Base-by-base conservation (phyloP, 2,888 invertebrate species). In the Melanostoma scalare region DNA sequence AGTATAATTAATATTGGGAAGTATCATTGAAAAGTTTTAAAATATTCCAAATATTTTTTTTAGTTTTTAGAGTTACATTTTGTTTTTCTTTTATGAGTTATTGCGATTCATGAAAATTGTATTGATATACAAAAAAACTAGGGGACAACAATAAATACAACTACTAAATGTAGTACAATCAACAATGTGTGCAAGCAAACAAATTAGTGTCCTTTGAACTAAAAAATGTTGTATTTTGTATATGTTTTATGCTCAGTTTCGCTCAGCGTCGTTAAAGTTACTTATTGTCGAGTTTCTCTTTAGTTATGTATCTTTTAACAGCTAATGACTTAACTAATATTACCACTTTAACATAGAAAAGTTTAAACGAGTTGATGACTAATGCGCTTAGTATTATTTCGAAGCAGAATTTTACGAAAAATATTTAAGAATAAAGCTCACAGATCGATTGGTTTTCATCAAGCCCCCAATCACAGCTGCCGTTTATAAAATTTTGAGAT, bases 281-380 rank as follows among this genome's bases (percentile, higher is more conserved):
- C 65, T 84, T 84, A 84, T 84, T 84, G 84, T 84, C 84, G 60
- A 84, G 84, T 84, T 84, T 71, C 69, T 67, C 63, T 75, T 74
- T 84, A 84, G 84, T 84, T 48, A 58, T 82, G 40, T 73, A 52
- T 82, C 55, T 42, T 84, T 67, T 74, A 74, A 71, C 58, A 79
- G 42, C 71, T 79, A 71, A 79, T 71, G 75, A 67, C 69, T 79
- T 79, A 74, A 53, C 67, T 79, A 65, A 71, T 55, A 65, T 79
- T 71, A 67, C 74, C 60, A 79, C 50, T 71, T 74, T 55, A 74
- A 79, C 71, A 60, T 84, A 84, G 69, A 78, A 82, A 74, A 74
- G 65, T 71, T 74, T 55, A 74, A 79, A 53, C 65, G 67, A 84
- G 55, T 79, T 69, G 61, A 38, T 78, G 73, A 78, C 68, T 78